Percentiles rank a stretch among this genome's conserved stretches.
These are phyloP conservation scores for Steromphala cineraria DNA, from an alignment of 2,888 invertebrate species.

Conservation along the genomic window DNA sequence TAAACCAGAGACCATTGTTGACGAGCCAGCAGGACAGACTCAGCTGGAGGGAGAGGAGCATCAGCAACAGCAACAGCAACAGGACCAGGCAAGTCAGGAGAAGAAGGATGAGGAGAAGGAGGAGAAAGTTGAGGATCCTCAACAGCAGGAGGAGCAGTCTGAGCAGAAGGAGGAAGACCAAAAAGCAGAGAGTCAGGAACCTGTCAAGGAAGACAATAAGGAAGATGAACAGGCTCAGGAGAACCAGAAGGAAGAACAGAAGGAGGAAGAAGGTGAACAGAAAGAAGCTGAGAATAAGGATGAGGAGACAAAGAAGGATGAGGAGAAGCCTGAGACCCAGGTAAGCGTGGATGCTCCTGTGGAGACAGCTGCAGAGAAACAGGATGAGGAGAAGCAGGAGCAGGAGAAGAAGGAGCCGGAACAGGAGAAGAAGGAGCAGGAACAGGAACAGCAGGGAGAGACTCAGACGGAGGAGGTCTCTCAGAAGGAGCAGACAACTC, in stretches of 20 bases:
- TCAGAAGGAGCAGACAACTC: conserved; percentile 25
- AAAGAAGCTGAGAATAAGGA: neutral
- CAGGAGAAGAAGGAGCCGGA: conserved; percentile 27
- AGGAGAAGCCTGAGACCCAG: conserved; percentile 21
- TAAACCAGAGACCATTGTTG: no score
- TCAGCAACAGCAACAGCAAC: conserved; percentile 21
- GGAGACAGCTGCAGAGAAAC: conserved; percentile 20
- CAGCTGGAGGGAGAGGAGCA: neutral
- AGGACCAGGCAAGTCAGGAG: conserved; percentile 19
- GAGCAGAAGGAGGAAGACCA: neutral
- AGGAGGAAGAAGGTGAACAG: conserved; percentile 23
- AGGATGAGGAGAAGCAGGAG: conserved; percentile 25
- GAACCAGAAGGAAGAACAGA: neutral
- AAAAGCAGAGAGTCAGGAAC: conserved; percentile 26
- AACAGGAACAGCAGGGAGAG: neutral
- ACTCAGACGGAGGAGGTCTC: conserved; percentile 20
- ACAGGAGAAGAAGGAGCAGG: conserved; percentile 21
- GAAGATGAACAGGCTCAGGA: neutral
- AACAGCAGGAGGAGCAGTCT: neutral
- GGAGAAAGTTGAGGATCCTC: conserved; percentile 19
- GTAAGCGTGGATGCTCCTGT: conserved; percentile 20
- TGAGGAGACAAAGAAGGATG: neutral
- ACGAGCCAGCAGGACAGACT: neutral
- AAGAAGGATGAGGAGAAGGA: conserved; percentile 27
- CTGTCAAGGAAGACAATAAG: neutral